Percentiles rank a stretch among this genome's conserved stretches.
Evolutionary conservation across 1,140 invertebrate genomes (phyloP).

Genomic region (Orchesella cincta): DNA sequence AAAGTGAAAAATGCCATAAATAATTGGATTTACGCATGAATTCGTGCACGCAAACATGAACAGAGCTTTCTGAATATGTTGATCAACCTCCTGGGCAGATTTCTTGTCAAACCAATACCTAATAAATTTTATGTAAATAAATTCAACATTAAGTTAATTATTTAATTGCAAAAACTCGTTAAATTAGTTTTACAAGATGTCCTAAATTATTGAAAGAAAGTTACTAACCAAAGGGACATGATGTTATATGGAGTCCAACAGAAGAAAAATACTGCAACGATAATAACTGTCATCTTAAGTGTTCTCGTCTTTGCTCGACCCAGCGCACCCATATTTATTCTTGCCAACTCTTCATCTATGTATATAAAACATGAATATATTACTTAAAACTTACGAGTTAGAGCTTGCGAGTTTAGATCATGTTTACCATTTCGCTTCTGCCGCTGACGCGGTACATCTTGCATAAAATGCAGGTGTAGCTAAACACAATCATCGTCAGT

Average conservation of each 20-base stretch:
- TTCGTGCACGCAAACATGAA: too few relatives aligned
- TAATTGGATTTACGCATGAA: too few relatives aligned
- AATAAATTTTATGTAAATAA: too few relatives aligned
- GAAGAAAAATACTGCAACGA: conserved; percentile 83
- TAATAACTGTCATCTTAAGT: conserved; percentile 93
- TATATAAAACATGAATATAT: neutral
- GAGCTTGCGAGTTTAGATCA: neutral
- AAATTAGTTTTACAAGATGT: too few relatives aligned
- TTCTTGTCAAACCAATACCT: too few relatives aligned
- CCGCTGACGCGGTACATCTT: conserved; percentile 64
- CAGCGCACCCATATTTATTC: conserved; percentile 66
- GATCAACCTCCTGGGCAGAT: too few relatives aligned
- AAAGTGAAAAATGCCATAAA: too few relatives aligned
- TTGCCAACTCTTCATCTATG: neutral
- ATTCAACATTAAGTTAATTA: too few relatives aligned
- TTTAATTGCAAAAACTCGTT: too few relatives aligned
- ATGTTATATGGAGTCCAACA: conserved; percentile 92
- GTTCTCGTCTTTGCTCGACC: conserved; percentile 80
- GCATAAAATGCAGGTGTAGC: conserved; percentile 78
- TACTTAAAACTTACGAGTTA: neutral
- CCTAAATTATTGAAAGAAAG: too few relatives aligned
- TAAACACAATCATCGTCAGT: conserved; percentile 78
- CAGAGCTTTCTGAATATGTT: too few relatives aligned
- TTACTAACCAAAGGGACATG: conserved; percentile 84
- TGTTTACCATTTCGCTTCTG: neutral